Evolutionary conservation across 2,888 invertebrate species (phyloP).

Genomic region (Chaitophorus viminalis): DNA sequence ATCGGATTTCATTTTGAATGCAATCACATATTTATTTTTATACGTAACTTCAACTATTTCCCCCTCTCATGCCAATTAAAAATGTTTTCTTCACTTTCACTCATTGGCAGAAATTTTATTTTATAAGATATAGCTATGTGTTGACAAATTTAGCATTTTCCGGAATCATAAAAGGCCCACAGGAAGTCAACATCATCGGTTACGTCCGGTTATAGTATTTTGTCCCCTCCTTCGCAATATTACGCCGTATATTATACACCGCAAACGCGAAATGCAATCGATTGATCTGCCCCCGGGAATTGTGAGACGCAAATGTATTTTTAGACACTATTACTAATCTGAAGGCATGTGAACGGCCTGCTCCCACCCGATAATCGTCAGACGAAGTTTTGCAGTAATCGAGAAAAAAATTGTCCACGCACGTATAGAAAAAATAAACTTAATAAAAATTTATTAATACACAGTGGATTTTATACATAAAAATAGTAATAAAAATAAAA

Average conservation of each 20-base stretch:
- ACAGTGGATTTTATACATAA: constrained; percentile 37
- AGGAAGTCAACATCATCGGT: constrained; percentile 60
- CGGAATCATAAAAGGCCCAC: constrained; percentile 54
- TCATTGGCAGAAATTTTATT: constrained; percentile 21
- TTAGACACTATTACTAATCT: constrained; percentile 59
- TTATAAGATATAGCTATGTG: constrained; percentile 17
- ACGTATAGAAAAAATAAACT: constrained; percentile 45
- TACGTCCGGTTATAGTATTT: constrained; percentile 52
- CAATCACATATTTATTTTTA: constrained; percentile 20
- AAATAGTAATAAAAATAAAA: constrained; percentile 54
- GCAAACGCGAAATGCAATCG: constrained; percentile 49
- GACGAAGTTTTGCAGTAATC: constrained; percentile 44
- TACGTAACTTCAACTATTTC: background rate
- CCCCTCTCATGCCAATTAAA: background rate
- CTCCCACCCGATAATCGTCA: constrained; percentile 18
- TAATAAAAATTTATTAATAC: constrained; percentile 52
- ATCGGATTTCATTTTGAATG: background rate
- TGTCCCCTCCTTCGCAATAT: constrained; percentile 4
- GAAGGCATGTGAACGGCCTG: constrained; percentile 54
- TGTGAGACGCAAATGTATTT: constrained; percentile 54
- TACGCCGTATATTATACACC: background rate
- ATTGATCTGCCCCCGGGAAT: constrained; percentile 60
- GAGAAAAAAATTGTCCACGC: constrained; percentile 35
- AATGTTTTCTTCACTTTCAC: background rate
- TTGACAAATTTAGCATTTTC: constrained; percentile 55